phyloP scores from a whole-genome alignment of 2,888 invertebrate genomes.

The Nymphalis urticae region DNA sequence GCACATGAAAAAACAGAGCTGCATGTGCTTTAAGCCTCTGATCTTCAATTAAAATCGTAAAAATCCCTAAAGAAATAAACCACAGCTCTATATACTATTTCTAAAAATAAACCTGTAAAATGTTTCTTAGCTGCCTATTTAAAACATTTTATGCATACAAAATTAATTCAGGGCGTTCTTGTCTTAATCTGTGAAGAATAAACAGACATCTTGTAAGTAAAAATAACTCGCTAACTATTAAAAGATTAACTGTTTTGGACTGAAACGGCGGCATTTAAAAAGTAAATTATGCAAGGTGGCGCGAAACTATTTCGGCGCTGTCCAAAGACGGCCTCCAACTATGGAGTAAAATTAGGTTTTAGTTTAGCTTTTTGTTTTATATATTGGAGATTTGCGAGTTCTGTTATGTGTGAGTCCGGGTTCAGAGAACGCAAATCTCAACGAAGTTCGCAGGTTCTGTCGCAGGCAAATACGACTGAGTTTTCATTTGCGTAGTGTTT shows the following conservation, averaged over 20 bases:
- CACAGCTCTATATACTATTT: no score
- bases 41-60: no score
- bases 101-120: no score
- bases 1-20: no score
- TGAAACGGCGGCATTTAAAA: conserved; percentile 19
- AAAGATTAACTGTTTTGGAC: conserved; percentile 24
- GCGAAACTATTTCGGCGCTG: conserved; percentile 1
- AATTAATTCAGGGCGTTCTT: not conserved
- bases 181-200: conserved; percentile 10
- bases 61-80: no score
- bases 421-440: no score
- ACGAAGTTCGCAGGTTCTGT: no score
- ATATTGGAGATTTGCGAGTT: not conserved
- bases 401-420: no score
- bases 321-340: conserved; percentile 1
- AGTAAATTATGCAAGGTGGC: conserved; percentile 6
- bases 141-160: conserved; percentile 5
- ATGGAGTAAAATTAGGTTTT: not conserved
- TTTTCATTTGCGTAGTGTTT: no score
- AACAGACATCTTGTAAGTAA: conserved; percentile 7
- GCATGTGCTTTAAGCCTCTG: no score
- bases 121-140: no score
- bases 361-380: not conserved
- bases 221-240: conserved; percentile 19
- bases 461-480: no score